Evolutionary conservation across 1,140 invertebrate species (phyloP), one percentile per base, ranked within the genome.

Genomic region (Heliconius hewitsoni): DNA sequence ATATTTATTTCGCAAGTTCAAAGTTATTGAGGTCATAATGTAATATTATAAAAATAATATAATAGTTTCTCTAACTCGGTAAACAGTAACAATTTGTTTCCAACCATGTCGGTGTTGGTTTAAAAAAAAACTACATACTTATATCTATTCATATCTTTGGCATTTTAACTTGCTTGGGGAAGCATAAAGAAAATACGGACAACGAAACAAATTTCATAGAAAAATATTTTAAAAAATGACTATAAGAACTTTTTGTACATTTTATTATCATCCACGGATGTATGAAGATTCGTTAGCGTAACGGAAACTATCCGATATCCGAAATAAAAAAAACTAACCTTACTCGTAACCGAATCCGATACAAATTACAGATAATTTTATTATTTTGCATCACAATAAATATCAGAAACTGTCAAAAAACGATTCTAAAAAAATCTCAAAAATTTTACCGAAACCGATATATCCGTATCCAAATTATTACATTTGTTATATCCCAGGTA

Each of bases 41-140:
- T 91, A 80, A 81, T 84, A 83, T 86, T 93, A 93, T 87, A 94
- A 93, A 94, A 94, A 94, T 93, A 93, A 93, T 84, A 88, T 89
- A 85, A 88, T 88, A 82, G 88, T 78, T 77, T 82, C 85, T 88
- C 88, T 89, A 83, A 87, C 88, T 84, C 85, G 46, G 77, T 83
- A 87, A 89, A 94, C 93, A 94, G 93, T 94, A 94, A 93, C 90
- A 94, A 93, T 93, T 91, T 94, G 93, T 93, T 94, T 94, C 93
- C 90, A 93, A 87, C 88, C 91, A 88, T 81, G 80, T 76, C 60
- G 5, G 60, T 30, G 60, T 66, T 60, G 57, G 19, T 66, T 66
- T 18, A 66, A 66, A 71, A 81, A 37, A 72, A 82, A 78, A 74
- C 74, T 84, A 84, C 52, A 86, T 84, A 89, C 92, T 92, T 92